A percentile compares a stretch with the other conserved stretches of the same genome.
Conservation (phyloP, 2,888 invertebrate genomes). For the Melieria picta region DNA sequence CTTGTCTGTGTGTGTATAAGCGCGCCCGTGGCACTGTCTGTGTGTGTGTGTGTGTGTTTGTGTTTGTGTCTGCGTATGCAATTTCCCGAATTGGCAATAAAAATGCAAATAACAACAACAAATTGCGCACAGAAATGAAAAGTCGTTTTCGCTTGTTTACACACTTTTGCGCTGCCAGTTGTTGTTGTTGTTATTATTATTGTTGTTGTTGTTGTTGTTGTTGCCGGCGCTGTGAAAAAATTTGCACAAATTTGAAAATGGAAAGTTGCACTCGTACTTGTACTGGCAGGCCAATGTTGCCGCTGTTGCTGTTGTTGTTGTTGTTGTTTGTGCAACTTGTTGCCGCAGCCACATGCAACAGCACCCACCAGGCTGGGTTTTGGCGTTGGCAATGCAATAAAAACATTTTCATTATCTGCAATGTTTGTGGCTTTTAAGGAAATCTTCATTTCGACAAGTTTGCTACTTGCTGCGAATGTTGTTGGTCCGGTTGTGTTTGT, state of each 20-base stretch:
- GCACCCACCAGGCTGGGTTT: too few relatives aligned
- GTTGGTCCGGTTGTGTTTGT: too few relatives aligned
- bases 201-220: background rate
- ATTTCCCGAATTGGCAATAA: background rate
- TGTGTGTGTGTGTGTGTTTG: background rate
- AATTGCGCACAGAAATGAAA: slow-evolving; percentile 4
- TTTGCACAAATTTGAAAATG: slow-evolving; percentile 23
- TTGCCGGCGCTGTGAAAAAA: slow-evolving; percentile 8
- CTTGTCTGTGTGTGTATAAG: background rate
- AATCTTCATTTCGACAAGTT: too few relatives aligned
- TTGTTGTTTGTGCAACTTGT: background rate
- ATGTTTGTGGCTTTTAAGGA: too few relatives aligned
- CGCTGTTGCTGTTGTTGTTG: slow-evolving; percentile 15
- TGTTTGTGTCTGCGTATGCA: background rate
- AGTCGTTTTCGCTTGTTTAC: slow-evolving; percentile 18
- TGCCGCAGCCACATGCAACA: background rate
- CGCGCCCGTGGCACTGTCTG: background rate
- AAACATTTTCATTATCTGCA: too few relatives aligned
- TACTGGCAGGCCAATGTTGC: background rate
- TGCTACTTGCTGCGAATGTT: too few relatives aligned
- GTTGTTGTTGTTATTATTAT: slow-evolving; percentile 22
- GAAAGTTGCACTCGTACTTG: slow-evolving; percentile 9
- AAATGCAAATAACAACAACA: slow-evolving; percentile 8
- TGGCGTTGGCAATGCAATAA: too few relatives aligned
- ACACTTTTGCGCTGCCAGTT: background rate